These are phyloP conservation scores for Prosapia bicincta DNA, from an alignment of 2,888 invertebrate species.

Conservation along the genomic window DNA sequence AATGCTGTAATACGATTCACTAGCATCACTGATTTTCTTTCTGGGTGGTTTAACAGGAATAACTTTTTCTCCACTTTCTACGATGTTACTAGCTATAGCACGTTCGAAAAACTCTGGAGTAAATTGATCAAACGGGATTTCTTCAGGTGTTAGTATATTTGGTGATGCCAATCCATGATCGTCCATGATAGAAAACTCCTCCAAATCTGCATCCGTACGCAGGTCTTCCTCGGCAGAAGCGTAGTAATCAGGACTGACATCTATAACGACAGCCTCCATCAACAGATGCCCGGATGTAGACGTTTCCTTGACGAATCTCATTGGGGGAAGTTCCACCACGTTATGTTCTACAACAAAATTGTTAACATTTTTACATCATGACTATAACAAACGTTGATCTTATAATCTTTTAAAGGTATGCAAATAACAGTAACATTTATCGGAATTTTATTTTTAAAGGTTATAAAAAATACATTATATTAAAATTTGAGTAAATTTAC, in stretches of 20 bases:
- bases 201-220: constrained; percentile 81
- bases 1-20: constrained; percentile 24
- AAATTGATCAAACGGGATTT: constrained; percentile 50
- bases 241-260: constrained; percentile 82
- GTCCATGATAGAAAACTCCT: constrained; percentile 79
- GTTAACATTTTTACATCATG: too few species aligned
- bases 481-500: too few species aligned
- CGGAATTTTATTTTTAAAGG: too few species aligned
- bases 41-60: constrained; percentile 52
- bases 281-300: constrained; percentile 81
- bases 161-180: constrained; percentile 60
- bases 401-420: not conserved
- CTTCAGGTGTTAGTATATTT: constrained; percentile 44
- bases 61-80: constrained; percentile 30
- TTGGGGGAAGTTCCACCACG: constrained; percentile 79
- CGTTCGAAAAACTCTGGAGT: constrained; percentile 48
- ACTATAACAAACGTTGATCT: not conserved
- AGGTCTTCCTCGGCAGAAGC: constrained; percentile 70
- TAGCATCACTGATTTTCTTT: constrained; percentile 43
- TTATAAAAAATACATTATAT: too few species aligned
- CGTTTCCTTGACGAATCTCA: constrained; percentile 85
- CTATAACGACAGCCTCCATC: constrained; percentile 90
- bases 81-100: constrained; percentile 38
- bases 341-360: constrained; percentile 64
- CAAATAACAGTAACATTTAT: not conserved